Conservation (phyloP, 2,797 vertebrate species). For the Anolis apletophallus region DNA sequence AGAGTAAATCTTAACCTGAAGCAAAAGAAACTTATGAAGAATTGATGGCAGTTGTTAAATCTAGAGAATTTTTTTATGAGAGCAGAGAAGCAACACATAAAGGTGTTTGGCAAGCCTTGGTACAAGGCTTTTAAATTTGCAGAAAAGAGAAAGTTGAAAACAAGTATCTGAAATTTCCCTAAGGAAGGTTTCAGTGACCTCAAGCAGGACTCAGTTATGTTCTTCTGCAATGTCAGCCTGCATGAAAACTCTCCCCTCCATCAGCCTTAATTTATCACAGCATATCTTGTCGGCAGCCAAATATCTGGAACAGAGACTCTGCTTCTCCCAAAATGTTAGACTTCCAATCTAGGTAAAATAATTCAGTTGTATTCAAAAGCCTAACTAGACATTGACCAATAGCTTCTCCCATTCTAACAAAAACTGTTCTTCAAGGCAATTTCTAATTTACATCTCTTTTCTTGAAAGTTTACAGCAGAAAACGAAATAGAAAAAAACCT, state of each 20-base stretch:
- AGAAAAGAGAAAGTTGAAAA: not conserved
- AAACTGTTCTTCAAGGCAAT: not conserved
- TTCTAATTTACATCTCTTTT: not conserved
- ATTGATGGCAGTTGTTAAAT: no score
- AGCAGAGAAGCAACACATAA: not conserved
- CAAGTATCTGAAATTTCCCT: not conserved
- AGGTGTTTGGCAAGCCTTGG: not conserved
- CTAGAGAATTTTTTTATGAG: not conserved
- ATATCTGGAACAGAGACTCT: not conserved
- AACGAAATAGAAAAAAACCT: not conserved
- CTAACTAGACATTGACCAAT: not conserved
- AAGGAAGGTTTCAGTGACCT: slow-evolving; percentile 8
- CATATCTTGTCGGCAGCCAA: not conserved
- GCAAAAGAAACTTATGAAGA: no score
- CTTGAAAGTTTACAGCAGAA: not conserved
- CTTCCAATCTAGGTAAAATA: not conserved
- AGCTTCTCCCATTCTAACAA: not conserved
- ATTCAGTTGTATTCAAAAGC: not conserved
- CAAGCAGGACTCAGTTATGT: not conserved
- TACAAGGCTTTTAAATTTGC: not conserved
- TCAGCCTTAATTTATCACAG: not conserved
- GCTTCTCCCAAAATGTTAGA: not conserved
- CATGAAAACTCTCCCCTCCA: not conserved
- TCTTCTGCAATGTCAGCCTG: not conserved
- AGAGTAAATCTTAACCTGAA: no score